These are phyloP conservation scores for Sturnira hondurensis DNA, from an alignment of 2,113 vertebrate species.

Conservation along the genomic window DNA sequence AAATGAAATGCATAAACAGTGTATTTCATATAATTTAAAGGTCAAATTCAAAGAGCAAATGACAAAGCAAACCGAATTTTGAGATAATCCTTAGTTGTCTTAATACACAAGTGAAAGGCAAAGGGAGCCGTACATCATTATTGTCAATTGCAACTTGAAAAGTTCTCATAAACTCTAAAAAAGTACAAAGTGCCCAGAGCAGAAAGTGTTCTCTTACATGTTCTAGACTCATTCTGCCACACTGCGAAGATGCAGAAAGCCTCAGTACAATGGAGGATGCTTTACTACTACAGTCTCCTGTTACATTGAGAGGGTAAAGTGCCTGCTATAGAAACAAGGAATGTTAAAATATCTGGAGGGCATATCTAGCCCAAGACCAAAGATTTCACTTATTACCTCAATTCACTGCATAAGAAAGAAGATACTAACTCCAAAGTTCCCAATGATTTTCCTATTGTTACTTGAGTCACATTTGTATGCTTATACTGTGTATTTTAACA, in stretches of 20 bases:
- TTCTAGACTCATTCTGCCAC: neutral
- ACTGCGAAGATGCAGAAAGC: neutral
- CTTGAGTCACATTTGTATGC: neutral
- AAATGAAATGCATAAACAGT: conserved; percentile 39
- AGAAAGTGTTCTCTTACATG: neutral
- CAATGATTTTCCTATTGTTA: neutral
- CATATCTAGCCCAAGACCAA: neutral
- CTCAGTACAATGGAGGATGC: neutral
- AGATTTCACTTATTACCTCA: neutral
- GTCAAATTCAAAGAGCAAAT: conserved; percentile 42
- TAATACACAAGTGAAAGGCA: neutral
- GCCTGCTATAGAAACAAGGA: neutral
- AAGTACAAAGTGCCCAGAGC: neutral
- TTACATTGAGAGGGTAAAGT: neutral
- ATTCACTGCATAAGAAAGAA: neutral
- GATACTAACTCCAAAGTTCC: neutral
- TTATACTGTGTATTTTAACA: neutral
- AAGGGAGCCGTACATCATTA: neutral
- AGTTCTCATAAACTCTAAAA: neutral
- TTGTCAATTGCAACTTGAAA: neutral
- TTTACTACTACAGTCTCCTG: neutral
- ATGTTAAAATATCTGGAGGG: neutral
- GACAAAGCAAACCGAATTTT: neutral
- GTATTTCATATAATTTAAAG: conserved; percentile 16
- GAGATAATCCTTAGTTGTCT: neutral